Conservation (phyloP, 2,888 invertebrate genomes). For the Heliconius sara region DNA sequence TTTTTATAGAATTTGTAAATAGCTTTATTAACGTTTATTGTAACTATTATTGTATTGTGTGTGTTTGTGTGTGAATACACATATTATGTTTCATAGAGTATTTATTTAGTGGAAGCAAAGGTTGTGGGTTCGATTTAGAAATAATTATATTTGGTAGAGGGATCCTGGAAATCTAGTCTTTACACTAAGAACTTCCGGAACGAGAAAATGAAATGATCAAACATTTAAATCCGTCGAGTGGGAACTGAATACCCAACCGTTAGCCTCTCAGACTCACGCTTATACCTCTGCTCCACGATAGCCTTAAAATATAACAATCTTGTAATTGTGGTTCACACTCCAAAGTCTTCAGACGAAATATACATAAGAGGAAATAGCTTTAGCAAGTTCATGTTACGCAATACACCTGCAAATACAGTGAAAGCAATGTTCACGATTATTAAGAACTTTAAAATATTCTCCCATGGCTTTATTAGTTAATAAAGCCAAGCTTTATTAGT, state of each 20-base stretch:
- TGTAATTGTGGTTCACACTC: neutral
- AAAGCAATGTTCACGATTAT: conserved; percentile 16
- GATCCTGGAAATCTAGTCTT: no score
- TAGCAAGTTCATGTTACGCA: conserved; percentile 15
- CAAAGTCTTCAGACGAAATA: neutral
- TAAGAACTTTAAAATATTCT: conserved; percentile 3
- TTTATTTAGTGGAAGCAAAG: no score
- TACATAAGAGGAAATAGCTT: conserved; percentile 27
- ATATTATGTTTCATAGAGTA: no score
- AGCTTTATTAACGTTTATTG: neutral
- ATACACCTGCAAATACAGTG: neutral
- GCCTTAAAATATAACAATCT: neutral
- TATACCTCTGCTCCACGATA: no score
- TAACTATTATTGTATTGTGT: neutral
- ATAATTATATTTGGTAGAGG: no score
- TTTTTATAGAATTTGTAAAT: neutral
- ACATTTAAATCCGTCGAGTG: no score
- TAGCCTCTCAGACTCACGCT: no score
- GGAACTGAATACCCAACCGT: no score
- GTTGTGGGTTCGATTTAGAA: neutral
- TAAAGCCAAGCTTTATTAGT: no score
- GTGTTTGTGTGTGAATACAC: neutral
- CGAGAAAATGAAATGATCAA: no score
- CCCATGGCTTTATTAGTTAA: conserved; percentile 4
- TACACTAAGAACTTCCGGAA: no score